Base-by-base conservation (phyloP, 2,888 invertebrate genomes). In the Nysson spinosus region DNA sequence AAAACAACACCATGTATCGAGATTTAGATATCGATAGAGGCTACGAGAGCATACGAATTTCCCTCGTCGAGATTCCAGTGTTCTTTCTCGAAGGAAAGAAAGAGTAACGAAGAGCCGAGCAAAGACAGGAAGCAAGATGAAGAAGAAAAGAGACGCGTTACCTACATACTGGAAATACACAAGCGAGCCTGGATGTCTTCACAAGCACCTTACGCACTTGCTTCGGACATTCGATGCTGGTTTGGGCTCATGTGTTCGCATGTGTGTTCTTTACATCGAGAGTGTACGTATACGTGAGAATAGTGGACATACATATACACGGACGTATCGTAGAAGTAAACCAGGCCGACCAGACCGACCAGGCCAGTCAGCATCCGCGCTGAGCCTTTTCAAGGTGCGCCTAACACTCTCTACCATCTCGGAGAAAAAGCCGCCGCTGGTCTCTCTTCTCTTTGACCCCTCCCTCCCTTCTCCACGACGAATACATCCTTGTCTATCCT, bases 321-420 rank as follows among this genome's bases (percentile, higher is more conserved):
- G 65, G 55, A 42, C 46, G 64, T 51, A 57, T 11, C 22, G 28
- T 52, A 54, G 67, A 75, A 75, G 75, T 75, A 75, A 75, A 75
- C 75, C 75, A 75, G 75, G 75, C 66, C 74, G 76, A 64, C 83
- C 84, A 83, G 84, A 83, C 81, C 82, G 79, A 71, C 77, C 83
- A 79, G 78, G 79, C 81, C 78, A 71, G 73, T 75, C 84, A 84
- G 84, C 84, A 84, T 84, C 85, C 85, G 81, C 76, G 79, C 75
- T 54, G 62, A 44, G 77, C 52, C 76, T 74, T 78, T 81, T 75
- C 75, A 76, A 73, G 78, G 72, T 75, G 75, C 76, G 81, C 83
- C 82, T 84, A 83, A 83, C 82, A 84, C 84, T 84, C 83, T 83
- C 84, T 81, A 83, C 78, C 81, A 67, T 80, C 70, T 56, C 64